Evolutionary conservation across 2,113 vertebrate species (phyloP), one percentile per base, ranked within the genome.

Genomic region (Psilopsiagon aurifrons): DNA sequence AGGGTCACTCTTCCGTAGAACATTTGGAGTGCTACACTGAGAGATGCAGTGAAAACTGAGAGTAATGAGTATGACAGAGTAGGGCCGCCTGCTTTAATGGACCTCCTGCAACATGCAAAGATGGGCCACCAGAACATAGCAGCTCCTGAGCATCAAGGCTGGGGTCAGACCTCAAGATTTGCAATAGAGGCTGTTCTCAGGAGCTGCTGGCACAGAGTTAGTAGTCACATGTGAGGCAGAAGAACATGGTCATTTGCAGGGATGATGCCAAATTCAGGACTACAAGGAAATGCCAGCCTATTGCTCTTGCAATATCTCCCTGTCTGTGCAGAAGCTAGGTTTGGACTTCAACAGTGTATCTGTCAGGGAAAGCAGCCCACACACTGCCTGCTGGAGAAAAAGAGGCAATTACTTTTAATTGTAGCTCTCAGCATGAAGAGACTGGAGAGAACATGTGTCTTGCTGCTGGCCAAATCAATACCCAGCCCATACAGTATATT

Each of bases 331-430:
- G 64, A 69, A 83, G 46, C 31, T 70, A 47, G 37, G 71, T 59
- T 86, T 92, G 90, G 67, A 69, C 54, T 83, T 78, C 20, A 85
- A 49, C 17, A 83, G 55, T 13, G 44, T 54, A 75, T 93, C 57
- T 86, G 62, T 77, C 76, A 91, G 46, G 70, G 44, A 67, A 84
- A 94, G 55, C 69, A 96, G 83, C 79, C 92, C 94, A 92, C 90
- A 91, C 62, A 67, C 55, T 67, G 24, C 71, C 83, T 90, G 88
- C 47, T 31, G 41, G 67, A 93, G 80, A 82, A 94, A 83, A 88
- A 85, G 63, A 94, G 18, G 52, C 47, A 95, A 71, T 96, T 95
- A 75, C 86, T 86, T 96, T 92, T 86, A 95, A 79, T 52, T 90
- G 68, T 69, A 88, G 44, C 23, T 82, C 74, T 95, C 86, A 63